Conservation (phyloP, 2,113 vertebrate genomes). For the Xenotilapia leptura region DNA sequence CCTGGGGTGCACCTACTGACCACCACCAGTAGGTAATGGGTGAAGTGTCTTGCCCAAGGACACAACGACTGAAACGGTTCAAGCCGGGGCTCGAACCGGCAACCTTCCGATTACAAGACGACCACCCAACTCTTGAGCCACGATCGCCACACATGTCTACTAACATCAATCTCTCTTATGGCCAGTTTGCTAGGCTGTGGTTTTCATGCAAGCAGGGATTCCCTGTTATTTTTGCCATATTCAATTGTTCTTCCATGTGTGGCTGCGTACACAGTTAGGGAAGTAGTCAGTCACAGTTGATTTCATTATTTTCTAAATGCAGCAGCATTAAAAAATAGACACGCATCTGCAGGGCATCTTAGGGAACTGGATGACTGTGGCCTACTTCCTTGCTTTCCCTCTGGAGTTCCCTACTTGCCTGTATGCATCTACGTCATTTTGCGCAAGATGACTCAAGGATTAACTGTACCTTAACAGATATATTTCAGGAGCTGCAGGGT, state of each 20-base stretch:
- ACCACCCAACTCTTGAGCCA: background rate
- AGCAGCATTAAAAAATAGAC: background rate
- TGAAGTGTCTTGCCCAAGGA: background rate
- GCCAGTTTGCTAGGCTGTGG: background rate
- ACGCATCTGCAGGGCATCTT: background rate
- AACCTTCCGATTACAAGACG: background rate
- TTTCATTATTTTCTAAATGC: background rate
- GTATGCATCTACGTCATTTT: slow-evolving; percentile 14
- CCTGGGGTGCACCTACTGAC: background rate
- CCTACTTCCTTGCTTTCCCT: slow-evolving; percentile 7
- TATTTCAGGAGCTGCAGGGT: background rate
- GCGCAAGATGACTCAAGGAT: background rate
- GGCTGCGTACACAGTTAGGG: background rate
- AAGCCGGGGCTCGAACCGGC: fast-evolving
- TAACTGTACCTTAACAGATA: background rate
- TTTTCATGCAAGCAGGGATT: background rate
- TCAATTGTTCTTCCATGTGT: background rate
- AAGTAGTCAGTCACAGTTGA: background rate
- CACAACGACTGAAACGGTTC: background rate
- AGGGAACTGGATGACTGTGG: background rate
- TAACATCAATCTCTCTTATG: background rate
- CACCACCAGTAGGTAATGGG: background rate
- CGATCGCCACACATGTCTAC: fast-evolving
- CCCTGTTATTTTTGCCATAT: background rate
- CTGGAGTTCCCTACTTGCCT: slow-evolving; percentile 18